Base-by-base conservation (phyloP, 2,888 invertebrate species). In the Drosophila meridiana region DNA sequence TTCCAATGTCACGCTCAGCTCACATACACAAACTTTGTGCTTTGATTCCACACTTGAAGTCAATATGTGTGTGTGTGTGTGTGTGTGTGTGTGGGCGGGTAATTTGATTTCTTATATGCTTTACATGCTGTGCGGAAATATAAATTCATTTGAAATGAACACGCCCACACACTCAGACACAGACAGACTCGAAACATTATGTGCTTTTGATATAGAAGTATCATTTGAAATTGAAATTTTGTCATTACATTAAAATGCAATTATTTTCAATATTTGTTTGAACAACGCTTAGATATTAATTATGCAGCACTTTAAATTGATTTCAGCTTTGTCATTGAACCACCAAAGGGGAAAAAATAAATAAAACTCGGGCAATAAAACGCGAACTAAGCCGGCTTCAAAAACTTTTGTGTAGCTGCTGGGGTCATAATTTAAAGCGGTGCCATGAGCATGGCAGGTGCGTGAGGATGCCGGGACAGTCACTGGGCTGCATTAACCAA, bases 401-500 rank as follows among this genome's bases (percentile, higher is more conserved):
- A 58, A 38, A 58, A 38, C n/a, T 50, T 50, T 50, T 32, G 32
- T 32, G 48, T 0, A 32, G 11, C 28, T 13, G 58, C 61, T 65
- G 20, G 36, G 42, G 66, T 45, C 57, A 76, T 78, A 64, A 76
- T 72, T 78, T 73, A 66, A 66, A n/a, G 56, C 45, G 34, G 9
- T 55, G 40, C 28, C 34, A 20, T 30, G 28, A 28, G 32, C 45
- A n/a, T 66, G 56, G 47, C 71, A 78, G 78, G 78, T 78, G 78
- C 78, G 75, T 75, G 65, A 20, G 20, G 40, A 52, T 57, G 45
- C 40, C 38, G 52, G 11, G 34, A 30, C 43, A 38, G 34, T 30
- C 67, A 71, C 75, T 82, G 85, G 69, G 73, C 75, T 82, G 85
- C 85, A 85, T 86, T 81, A 82, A 82, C 76, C 61, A 55, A 79